Evolutionary conservation across 1,140 invertebrate genomes (phyloP), one percentile per base, ranked within the genome.

Genomic region (Phocides pigmalion): DNA sequence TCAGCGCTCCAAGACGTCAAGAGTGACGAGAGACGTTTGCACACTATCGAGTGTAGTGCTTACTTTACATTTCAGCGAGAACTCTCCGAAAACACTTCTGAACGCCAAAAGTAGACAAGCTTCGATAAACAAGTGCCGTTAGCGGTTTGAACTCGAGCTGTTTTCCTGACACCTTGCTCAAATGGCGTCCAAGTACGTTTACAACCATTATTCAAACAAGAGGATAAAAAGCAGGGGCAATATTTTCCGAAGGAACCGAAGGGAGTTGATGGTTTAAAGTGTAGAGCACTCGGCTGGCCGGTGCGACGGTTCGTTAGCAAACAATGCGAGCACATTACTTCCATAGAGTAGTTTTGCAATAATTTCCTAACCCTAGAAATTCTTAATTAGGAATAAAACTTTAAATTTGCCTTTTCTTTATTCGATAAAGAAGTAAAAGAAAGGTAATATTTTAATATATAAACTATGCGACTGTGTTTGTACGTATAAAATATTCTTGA

Each of bases 181-280:
- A 89, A 89, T 86, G 80, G 80, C 74, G 76, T 77, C 72, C 72
- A 69, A 84, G 86, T 87, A 87, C 84, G 74, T 86, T 90, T 87
- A 89, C 81, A 82, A 79, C 76, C 85, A 90, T 90, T 89, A 90
- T 90, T 89, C 88, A 89, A 90, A 89, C 85, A 89, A 88, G 82
- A 85, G 81, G 81, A 86, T 89, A 90, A 90, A 90, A 90, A 89
- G 85, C 82, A 80, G 74, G 69, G 82, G 82, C 81, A 88, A 90
- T 90, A 90, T 90, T 90, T 90, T 90, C 79, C 74, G 78, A 87
- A 83, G 82, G 74, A 84, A 69, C 79, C 69, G 85, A 86, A 81
- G 77, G 76, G 76, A 79, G 82, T 74, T 87, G 81, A 90, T 87
- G 87, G 84, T 88, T 90, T 87, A 87, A 84, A 90, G 88, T 87